phyloP scores from a whole-genome alignment of 2,888 invertebrate species.

The Papilio demoleus region DNA sequence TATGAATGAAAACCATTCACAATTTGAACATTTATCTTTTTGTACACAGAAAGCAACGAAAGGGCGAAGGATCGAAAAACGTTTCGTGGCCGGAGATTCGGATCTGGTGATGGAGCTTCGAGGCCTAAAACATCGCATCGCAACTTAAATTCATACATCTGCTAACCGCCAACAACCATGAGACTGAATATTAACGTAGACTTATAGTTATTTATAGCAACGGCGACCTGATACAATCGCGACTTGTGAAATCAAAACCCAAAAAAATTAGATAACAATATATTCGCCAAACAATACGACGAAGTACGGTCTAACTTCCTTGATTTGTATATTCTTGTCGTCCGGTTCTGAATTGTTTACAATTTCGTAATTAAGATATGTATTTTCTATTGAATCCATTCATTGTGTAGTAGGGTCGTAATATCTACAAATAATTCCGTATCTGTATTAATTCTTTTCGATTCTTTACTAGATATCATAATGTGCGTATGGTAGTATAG shows the following conservation, averaged over 20 bases:
- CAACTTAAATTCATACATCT: constrained; percentile 77
- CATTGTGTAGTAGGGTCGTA: constrained; percentile 31
- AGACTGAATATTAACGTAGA: constrained; percentile 81
- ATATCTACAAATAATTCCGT: constrained; percentile 43
- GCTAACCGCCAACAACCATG: constrained; percentile 77
- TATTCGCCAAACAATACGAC: constrained; percentile 38
- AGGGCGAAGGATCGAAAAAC: constrained; percentile 82
- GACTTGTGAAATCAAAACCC: constrained; percentile 49
- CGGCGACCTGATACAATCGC: constrained; percentile 55
- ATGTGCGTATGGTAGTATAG: constrained; percentile 48
- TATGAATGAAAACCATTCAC: constrained; percentile 44
- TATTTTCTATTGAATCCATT: constrained; percentile 39
- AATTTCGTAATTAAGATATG: constrained; percentile 35
- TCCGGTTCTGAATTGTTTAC: constrained; percentile 36
- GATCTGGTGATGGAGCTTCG: constrained; percentile 85
- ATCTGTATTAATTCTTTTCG: constrained; percentile 51
- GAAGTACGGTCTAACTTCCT: constrained; percentile 38
- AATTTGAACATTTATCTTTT: constrained; percentile 44
- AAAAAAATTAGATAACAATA: constrained; percentile 47
- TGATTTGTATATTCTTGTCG: constrained; percentile 30
- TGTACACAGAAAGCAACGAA: constrained; percentile 66
- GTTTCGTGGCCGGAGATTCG: constrained; percentile 85
- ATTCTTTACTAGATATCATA: constrained; percentile 55
- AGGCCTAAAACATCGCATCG: constrained; percentile 84
- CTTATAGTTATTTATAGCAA: constrained; percentile 66